Evolutionary conservation across 2,113 vertebrate species (phyloP), one percentile per base, ranked within the genome.

Genomic region (Hoplias malabaricus): DNA sequence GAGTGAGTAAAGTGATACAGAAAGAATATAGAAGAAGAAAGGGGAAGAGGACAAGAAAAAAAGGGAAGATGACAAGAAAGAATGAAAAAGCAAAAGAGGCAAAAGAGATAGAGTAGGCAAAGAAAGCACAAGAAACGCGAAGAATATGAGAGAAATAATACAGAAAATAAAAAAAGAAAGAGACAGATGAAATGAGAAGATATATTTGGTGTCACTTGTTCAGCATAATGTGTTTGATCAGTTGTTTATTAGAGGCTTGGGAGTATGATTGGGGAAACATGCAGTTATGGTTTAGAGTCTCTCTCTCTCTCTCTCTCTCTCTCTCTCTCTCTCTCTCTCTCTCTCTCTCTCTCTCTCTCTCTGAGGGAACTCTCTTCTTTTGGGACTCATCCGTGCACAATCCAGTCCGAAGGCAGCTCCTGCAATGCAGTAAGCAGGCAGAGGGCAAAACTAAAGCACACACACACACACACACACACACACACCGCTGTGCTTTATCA

Each of bases 371-470:
- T 42, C 2, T 70, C 56, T 80, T 61, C 38, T 36, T 53, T 53
- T 72, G 34, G 29, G 42, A 75, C 63, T 33, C 40, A 2, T 69
- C 77, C 68, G n/a, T 67, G 66, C 63, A 36, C 61, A 63, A 34
- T 56, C 36, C 21, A 29, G 67, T 50, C 65, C 33, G 29, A 56
- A 54, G 36, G 62, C 79, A 57, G 65, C 73, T 84, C 50, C 83
- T 84, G 83, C 83, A 84, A 79, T 84, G 83, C 83, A 84, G 83
- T 82, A 84, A 84, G 78, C 63, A 77, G 73, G 56, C 71, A 75
- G 27, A 78, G 54, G 43, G 77, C 68, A 54, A 69, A 42, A 57
- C 59, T 38, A 38, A 59, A 83, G 21, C 40, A 46, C 56, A 71
- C 25, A 27, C 42, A 70, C 71, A 40, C 53, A 54, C 31, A 68